A percentile compares a stretch with the other conserved stretches of the same genome.
Conservation (phyloP, 2,113 vertebrate species). For the Muntiacus reevesi region DNA sequence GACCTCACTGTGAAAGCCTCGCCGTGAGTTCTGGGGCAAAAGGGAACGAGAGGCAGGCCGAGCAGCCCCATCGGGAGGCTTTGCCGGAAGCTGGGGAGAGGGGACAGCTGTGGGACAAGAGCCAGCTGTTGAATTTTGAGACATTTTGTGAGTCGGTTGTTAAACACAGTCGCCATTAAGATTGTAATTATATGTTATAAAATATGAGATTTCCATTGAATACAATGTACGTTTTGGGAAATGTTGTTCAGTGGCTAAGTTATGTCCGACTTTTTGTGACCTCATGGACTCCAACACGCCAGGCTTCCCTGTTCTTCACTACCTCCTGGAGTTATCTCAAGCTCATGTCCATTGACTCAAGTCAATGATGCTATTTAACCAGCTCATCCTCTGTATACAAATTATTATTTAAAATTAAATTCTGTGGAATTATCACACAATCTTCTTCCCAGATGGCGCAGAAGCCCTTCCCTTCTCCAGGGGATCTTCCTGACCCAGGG, state of each 20-base stretch:
- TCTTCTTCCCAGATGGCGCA: not conserved
- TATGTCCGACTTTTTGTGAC: not conserved
- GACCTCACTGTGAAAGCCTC: not conserved
- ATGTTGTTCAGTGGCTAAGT: not conserved
- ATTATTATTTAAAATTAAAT: not conserved
- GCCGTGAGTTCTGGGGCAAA: fast-evolving
- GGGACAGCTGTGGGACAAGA: fast-evolving
- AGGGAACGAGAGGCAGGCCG: fast-evolving
- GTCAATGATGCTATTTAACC: not conserved
- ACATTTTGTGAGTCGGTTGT: not conserved
- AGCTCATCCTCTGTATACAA: not conserved
- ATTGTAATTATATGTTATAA: not conserved
- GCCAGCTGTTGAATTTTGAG: not conserved
- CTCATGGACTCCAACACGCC: not conserved
- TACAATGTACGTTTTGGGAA: not conserved
- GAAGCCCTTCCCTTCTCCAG: not conserved
- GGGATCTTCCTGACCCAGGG: not conserved
- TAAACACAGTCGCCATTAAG: too few species aligned
- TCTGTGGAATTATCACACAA: not conserved
- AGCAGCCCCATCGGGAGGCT: fast-evolving
- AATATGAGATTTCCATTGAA: not conserved
- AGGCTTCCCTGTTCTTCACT: not conserved
- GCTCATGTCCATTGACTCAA: not conserved
- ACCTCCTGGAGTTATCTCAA: not conserved
- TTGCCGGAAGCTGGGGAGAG: fast-evolving